Evolutionary conservation across 2,888 invertebrate genomes (phyloP).

Genomic region (Loripinus fragilis): DNA sequence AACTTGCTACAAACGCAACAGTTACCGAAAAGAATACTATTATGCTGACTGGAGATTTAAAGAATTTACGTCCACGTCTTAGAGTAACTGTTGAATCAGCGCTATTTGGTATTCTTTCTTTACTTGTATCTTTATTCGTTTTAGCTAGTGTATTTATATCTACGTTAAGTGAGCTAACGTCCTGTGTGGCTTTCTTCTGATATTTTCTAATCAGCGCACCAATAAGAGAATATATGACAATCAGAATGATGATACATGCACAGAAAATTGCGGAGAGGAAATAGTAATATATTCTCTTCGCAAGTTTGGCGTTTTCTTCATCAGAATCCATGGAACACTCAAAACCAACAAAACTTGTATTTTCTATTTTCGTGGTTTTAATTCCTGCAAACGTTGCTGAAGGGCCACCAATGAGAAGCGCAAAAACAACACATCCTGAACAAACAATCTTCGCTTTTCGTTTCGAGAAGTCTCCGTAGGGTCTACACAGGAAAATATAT

Average conservation of each 20-base stretch:
- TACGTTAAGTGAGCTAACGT: not conserved
- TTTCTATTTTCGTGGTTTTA: constrained; percentile 26
- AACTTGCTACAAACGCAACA: constrained; percentile 63
- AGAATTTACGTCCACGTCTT: constrained; percentile 17
- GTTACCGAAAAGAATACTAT: constrained; percentile 66
- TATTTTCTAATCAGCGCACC: constrained; percentile 47
- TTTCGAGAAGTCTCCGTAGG: constrained; percentile 50
- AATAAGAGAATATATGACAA: constrained; percentile 48
- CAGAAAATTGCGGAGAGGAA: constrained; percentile 44
- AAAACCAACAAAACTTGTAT: constrained; percentile 45
- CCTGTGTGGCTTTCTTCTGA: constrained; percentile 30
- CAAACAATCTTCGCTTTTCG: constrained; percentile 60
- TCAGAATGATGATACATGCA: constrained; percentile 43
- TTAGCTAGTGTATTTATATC: not conserved
- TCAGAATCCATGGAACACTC: constrained; percentile 60
- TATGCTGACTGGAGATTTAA: constrained; percentile 58
- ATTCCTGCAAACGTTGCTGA: constrained; percentile 55
- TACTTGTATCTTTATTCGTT: not conserved
- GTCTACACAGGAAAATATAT: constrained; percentile 64
- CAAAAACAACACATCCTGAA: constrained; percentile 45
- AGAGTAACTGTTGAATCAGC: not conserved
- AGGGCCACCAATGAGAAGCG: constrained; percentile 48
- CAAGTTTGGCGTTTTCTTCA: not conserved
- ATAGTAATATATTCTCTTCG: constrained; percentile 42
- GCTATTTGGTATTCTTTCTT: not conserved